phyloP scores from a whole-genome alignment of 2,113 vertebrate species.

The Stigmatopora nigra region DNA sequence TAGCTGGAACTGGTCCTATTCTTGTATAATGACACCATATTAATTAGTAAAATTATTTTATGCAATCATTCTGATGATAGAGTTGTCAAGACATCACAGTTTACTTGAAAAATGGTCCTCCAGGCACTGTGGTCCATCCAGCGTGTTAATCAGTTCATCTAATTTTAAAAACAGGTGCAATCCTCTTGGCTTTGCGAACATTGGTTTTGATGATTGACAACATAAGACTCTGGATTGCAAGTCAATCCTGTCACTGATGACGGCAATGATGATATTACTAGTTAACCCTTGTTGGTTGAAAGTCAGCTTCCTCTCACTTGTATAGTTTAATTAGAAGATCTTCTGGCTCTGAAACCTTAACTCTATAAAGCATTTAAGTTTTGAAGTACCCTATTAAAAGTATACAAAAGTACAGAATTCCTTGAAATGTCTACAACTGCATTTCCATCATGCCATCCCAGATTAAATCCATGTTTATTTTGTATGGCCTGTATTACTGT shows the following conservation, averaged over 20 bases:
- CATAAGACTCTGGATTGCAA: slow-evolving; percentile 48
- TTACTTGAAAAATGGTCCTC: background rate
- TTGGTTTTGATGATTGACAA: slow-evolving; percentile 39
- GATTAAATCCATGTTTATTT: slow-evolving; percentile 26
- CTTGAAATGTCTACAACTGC: background rate
- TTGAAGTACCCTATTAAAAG: too few species aligned
- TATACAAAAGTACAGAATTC: background rate
- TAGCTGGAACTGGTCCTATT: too few species aligned
- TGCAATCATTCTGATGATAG: slow-evolving; percentile 33
- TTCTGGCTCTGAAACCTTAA: slow-evolving; percentile 4
- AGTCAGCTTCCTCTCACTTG: slow-evolving; percentile 22
- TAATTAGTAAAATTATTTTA: too few species aligned
- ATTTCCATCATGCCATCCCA: slow-evolving; percentile 12
- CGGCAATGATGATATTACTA: slow-evolving; percentile 19
- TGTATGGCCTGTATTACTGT: slow-evolving; percentile 10
- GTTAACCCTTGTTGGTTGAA: slow-evolving; percentile 19
- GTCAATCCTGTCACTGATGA: slow-evolving; percentile 42
- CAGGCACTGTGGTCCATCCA: too few species aligned
- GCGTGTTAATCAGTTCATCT: background rate
- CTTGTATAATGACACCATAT: too few species aligned
- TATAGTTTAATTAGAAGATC: slow-evolving; percentile 47
- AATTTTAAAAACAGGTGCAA: slow-evolving; percentile 23
- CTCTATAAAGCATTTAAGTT: background rate
- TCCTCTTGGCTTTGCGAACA: slow-evolving; percentile 18
- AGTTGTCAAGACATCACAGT: slow-evolving; percentile 1